Conservation (phyloP, 2,113 vertebrate species). For the Eulemur rufifrons region DNA sequence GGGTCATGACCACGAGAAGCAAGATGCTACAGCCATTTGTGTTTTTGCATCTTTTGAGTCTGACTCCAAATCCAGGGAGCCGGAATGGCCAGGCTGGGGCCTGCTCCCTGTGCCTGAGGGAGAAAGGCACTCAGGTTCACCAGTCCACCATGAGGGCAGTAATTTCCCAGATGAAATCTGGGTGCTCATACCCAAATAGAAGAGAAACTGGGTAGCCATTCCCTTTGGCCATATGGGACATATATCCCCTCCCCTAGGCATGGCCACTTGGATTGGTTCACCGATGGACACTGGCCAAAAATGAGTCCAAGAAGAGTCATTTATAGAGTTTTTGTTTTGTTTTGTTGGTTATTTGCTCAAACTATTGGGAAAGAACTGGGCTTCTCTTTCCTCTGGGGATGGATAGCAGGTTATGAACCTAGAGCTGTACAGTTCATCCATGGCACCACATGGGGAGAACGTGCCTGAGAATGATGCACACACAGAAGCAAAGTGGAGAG, state of each 20-base stretch:
- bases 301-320: background rate
- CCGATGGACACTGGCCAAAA: background rate
- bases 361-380: background rate
- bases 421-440: background rate
- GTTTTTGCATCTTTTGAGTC: background rate
- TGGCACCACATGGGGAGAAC: background rate
- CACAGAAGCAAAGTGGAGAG: background rate
- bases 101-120: background rate
- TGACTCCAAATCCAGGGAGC: background rate
- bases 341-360: background rate
- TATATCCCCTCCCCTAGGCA: background rate
- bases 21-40: background rate
- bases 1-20: background rate
- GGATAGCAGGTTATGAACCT: background rate
- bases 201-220: background rate
- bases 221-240: no score
- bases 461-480: background rate
- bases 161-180: background rate
- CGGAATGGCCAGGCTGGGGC: background rate
- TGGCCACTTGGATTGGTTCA: background rate
- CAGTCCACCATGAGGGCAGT: background rate
- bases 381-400: background rate
- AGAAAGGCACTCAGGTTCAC: background rate
- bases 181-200: background rate
- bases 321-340: background rate